These are phyloP conservation scores for Chelidonichthys spinosus DNA, from an alignment of 2,797 vertebrate genomes.

Conservation along the genomic window DNA sequence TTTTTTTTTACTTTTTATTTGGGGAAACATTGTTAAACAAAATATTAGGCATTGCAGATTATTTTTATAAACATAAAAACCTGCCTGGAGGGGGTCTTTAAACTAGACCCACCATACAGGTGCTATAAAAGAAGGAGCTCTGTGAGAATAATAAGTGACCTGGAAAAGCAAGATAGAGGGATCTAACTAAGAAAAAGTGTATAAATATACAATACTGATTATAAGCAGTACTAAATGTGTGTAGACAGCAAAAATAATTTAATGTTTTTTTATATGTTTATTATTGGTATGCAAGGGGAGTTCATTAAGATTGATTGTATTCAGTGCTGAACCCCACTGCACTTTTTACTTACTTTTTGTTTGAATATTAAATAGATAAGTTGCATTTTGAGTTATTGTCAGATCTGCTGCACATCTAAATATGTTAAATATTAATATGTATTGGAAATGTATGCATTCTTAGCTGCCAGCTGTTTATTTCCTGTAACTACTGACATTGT, in stretches of 20 bases:
- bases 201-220: neutral
- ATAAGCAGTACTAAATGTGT: conserved; percentile 41
- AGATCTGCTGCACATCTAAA: conserved; percentile 33
- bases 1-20: too few relatives aligned
- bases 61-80: too few relatives aligned
- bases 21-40: too few relatives aligned
- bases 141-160: too few relatives aligned
- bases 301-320: conserved; percentile 53
- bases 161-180: too few relatives aligned
- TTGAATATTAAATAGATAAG: conserved; percentile 24
- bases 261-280: conserved; percentile 58
- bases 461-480: conserved; percentile 23
- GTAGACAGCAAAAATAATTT: conserved; percentile 23
- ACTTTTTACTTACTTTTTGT: conserved; percentile 53
- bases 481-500: neutral
- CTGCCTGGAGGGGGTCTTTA: too few relatives aligned
- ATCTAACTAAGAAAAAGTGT: too few relatives aligned
- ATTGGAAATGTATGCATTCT: conserved; percentile 32
- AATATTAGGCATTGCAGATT: too few relatives aligned
- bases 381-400: conserved; percentile 41
- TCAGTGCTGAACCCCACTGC: conserved; percentile 35
- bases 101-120: too few relatives aligned
- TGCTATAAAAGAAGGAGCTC: too few relatives aligned
- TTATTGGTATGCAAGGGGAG: conserved; percentile 38
- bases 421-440: conserved; percentile 17